Conservation (phyloP, 2,113 vertebrate species). For the Aythya baeri region DNA sequence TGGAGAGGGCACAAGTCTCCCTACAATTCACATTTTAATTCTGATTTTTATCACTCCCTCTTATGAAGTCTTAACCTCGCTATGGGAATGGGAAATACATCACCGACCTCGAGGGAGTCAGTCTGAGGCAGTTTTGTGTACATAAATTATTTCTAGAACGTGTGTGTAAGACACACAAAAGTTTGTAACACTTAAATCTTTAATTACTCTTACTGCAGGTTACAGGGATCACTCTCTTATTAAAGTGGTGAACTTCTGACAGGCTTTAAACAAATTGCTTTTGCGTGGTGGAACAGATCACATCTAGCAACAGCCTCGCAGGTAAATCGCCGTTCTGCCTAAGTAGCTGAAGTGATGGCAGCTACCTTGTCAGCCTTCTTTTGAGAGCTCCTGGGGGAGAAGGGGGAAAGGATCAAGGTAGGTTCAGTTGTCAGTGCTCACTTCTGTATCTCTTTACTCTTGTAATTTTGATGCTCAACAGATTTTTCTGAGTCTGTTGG, state of each 20-base stretch:
- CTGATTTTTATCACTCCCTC: not conserved
- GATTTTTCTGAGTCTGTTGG: not conserved
- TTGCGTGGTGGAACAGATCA: not conserved
- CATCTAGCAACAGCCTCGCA: not conserved
- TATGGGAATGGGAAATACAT: not conserved
- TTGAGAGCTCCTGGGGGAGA: not conserved
- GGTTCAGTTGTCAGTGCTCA: not conserved
- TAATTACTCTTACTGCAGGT: not conserved
- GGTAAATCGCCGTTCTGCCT: not conserved
- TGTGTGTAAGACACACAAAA: not conserved
- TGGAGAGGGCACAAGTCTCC: not conserved
- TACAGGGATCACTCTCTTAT: not conserved
- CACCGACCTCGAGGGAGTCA: not conserved
- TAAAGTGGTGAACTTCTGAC: not conserved
- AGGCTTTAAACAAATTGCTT: not conserved
- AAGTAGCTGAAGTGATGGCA: not conserved
- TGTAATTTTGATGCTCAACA: not conserved
- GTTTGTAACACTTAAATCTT: not conserved
- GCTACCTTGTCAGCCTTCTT: not conserved
- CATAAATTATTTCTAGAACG: constrained; percentile 11
- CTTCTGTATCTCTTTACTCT: not conserved
- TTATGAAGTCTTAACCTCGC: not conserved
- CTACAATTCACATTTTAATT: not conserved
- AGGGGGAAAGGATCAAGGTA: not conserved
- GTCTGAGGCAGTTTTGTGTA: not conserved